Base-by-base conservation (phyloP, 2,113 vertebrate species). In the Mystacornis crossleyi region DNA sequence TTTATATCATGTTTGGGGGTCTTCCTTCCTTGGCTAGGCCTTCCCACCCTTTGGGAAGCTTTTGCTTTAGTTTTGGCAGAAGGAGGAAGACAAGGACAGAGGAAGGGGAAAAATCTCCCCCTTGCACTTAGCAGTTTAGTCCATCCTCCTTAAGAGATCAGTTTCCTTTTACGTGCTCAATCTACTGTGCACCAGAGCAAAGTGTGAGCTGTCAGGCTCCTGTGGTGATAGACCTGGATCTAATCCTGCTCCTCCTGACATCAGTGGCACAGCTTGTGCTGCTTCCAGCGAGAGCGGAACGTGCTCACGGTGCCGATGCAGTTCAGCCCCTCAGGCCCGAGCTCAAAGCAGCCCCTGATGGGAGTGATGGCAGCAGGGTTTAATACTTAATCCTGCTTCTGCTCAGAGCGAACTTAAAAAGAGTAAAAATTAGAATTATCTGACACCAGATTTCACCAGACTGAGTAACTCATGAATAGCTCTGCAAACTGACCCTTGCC, bases 141-240 rank as follows among this genome's bases (percentile, higher is more conserved):
- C 75, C 28, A 12, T 43, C 8, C 40, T 0, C 3, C 60, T 86
- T 77, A 67, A 90, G 82, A 72, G 55, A 48, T 88, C 24, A 21
- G 42, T 55, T 72, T 51, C 42, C 60, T 80, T 80, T 96, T 73
- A 51, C 66, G 83, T 23, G 79, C 81, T 80, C 87, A 58, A 72
- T 93, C 94, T 91, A 14, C 31, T 51, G 73, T 66, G 78, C 54
- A 21, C 50, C 50, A 79, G 78, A 86, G 78, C 57, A 17, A 75
- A 43, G 85, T 33, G 50, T 10, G 90, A 89, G 84, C 90, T 94
- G 66, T 65, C 70, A 70, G 71, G 57, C 58, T 94, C 65, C 77
- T 60, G 57, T 45, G 60, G 65, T 50, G 89, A 65, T 62, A 85
- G 89, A 77, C 66, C 38, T 80, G 91, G 58, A 33, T 53, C 62